phyloP scores from a whole-genome alignment of 2,113 vertebrate species.

The Eubucco bourcierii region DNA sequence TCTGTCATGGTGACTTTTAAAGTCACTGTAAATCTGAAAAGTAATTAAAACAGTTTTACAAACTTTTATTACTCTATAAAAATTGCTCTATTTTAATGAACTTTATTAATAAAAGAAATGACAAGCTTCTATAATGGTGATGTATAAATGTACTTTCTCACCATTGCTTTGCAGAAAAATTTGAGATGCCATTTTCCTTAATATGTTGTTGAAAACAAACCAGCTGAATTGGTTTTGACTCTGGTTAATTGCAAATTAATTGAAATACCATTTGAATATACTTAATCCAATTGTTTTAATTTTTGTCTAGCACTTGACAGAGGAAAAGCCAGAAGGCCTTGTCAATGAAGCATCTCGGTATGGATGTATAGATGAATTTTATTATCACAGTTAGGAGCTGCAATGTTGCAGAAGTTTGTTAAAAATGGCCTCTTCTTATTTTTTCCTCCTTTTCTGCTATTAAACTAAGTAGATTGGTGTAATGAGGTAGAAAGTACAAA shows the following conservation, averaged over 20 bases:
- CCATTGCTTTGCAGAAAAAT: background rate
- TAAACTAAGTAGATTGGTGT: background rate
- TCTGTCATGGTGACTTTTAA: background rate
- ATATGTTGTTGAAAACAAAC: background rate
- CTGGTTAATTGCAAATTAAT: background rate
- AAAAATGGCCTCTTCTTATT: background rate
- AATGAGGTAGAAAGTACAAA: background rate
- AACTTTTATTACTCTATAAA: background rate
- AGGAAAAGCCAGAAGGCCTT: conserved; percentile 89
- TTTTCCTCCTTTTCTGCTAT: background rate
- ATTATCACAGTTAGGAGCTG: background rate
- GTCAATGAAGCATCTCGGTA: conserved; percentile 95
- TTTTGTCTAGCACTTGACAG: conserved; percentile 85
- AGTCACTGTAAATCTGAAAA: background rate
- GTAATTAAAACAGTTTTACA: background rate
- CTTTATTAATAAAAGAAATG: background rate
- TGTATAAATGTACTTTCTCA: background rate
- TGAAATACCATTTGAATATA: background rate
- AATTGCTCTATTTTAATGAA: background rate
- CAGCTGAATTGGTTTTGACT: background rate
- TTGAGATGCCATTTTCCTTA: background rate
- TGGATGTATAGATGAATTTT: background rate
- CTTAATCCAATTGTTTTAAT: conserved; percentile 21
- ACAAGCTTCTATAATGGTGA: background rate
- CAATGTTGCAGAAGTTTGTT: background rate